These are phyloP conservation scores for Plagiodera versicolora DNA, from an alignment of 2,888 invertebrate genomes.

Conservation along the genomic window DNA sequence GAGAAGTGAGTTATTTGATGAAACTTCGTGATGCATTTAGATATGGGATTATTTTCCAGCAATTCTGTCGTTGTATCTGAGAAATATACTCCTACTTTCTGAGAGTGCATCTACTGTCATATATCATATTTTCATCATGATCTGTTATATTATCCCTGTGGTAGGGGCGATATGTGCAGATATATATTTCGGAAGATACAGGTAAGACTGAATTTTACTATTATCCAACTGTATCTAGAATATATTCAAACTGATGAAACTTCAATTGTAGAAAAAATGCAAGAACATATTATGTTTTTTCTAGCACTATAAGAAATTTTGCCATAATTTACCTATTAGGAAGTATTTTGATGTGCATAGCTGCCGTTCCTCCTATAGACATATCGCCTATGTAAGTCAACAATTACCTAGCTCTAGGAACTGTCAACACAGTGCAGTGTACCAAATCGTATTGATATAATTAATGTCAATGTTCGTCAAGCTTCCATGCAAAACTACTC, in stretches of 20 bases:
- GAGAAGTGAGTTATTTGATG: conserved; percentile 60
- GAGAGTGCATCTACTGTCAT: conserved; percentile 72
- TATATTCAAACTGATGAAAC: too few relatives aligned
- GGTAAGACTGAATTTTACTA: conserved; percentile 45
- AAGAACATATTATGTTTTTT: conserved; percentile 40
- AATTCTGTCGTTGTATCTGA: conserved; percentile 76
- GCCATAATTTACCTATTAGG: conserved; percentile 74
- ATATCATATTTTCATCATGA: conserved; percentile 76
- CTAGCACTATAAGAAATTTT: conserved; percentile 73
- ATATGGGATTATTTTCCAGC: conserved; percentile 58
- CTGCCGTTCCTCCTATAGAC: conserved; percentile 61
- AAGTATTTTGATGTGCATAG: conserved; percentile 66
- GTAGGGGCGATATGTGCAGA: conserved; percentile 78
- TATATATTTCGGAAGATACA: conserved; percentile 76
- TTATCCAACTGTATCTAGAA: too few relatives aligned
- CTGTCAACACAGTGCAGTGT: too few relatives aligned
- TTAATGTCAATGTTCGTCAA: too few relatives aligned
- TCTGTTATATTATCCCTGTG: conserved; percentile 76
- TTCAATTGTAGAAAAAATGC: too few relatives aligned
- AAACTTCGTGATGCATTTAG: not conserved
- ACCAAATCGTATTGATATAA: too few relatives aligned
- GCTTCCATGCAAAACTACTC: too few relatives aligned
- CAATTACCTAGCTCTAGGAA: too few relatives aligned
- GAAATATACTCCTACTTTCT: conserved; percentile 66
- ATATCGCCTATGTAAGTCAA: conserved; percentile 60